Conservation (phyloP, 2,113 vertebrate genomes). For the Nycticorax nycticorax region DNA sequence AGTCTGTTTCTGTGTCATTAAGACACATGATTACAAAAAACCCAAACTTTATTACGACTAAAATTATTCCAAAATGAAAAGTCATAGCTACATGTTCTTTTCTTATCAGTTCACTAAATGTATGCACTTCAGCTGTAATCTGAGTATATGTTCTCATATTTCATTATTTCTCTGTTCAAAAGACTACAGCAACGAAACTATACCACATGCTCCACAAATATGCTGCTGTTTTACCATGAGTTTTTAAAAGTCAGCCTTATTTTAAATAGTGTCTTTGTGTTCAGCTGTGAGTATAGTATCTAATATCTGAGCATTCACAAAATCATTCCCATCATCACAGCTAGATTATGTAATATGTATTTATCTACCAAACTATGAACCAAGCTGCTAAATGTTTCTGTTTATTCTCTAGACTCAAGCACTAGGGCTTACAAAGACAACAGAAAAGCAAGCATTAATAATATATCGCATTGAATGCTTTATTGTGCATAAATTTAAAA, state of each 20-base stretch:
- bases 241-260: neutral
- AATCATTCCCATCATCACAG: neutral
- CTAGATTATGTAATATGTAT: neutral
- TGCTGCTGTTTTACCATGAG: neutral
- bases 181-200: neutral
- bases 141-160: neutral
- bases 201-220: neutral
- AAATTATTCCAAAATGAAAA: neutral
- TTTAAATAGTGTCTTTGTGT: neutral
- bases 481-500: neutral
- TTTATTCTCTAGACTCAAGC: neutral
- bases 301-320: neutral
- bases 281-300: neutral
- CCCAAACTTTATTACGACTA: neutral
- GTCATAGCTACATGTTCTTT: neutral
- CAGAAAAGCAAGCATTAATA: neutral
- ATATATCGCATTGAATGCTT: neutral
- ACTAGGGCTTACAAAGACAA: neutral
- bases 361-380: neutral
- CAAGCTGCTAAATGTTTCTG: neutral
- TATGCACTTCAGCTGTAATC: neutral
- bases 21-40: neutral
- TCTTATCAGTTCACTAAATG: neutral
- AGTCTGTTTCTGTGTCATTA: neutral
- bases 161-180: neutral